phyloP scores from a whole-genome alignment of 2,113 vertebrate genomes.

The Crotalus viridis region DNA sequence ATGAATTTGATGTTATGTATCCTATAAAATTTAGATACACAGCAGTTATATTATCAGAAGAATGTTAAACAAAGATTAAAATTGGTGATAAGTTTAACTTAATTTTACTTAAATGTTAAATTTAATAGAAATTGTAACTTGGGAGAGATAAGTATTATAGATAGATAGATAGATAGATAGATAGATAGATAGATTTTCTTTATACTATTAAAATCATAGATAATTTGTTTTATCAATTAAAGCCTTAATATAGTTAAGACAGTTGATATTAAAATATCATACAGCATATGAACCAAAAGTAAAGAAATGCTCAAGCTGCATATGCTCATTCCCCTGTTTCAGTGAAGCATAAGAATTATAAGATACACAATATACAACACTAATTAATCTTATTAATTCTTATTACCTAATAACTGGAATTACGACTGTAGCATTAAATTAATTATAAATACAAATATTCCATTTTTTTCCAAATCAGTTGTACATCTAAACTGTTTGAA shows the following conservation, averaged over 20 bases:
- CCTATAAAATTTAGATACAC: slow-evolving; percentile 39
- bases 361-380: not conserved
- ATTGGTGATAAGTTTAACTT: not conserved
- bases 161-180: not conserved
- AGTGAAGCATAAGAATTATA: not conserved
- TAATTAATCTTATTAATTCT: not conserved
- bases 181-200: not conserved
- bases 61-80: slow-evolving; percentile 22
- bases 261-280: not conserved
- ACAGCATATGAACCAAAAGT: not conserved
- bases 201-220: not conserved
- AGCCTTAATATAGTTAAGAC: not conserved
- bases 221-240: not conserved
- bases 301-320: not conserved
- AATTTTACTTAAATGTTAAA: not conserved
- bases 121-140: not conserved
- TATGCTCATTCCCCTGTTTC: not conserved
- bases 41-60: slow-evolving; percentile 34
- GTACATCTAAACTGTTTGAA: not conserved
- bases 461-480: not conserved
- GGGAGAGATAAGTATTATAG: not conserved
- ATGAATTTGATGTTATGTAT: slow-evolving; percentile 16
- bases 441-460: not conserved
- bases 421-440: not conserved
- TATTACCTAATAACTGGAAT: not conserved